Conservation (phyloP, 2,888 invertebrate species). For the Zygothrica quintamaculata region DNA sequence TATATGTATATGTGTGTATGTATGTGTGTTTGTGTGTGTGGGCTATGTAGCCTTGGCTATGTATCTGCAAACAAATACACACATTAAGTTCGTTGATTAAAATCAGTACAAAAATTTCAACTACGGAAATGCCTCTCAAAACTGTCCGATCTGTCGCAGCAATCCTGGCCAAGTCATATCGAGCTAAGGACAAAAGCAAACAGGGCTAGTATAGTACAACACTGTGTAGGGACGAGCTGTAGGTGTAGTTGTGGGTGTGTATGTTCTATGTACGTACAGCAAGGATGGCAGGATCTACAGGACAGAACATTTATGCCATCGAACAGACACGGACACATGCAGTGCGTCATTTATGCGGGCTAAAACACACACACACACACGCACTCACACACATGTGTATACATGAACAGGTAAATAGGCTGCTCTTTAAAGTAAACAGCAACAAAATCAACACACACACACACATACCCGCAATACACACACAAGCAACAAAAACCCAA, state of each 20-base stretch:
- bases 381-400: not conserved
- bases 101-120: constrained; percentile 56
- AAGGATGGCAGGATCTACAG: not conserved
- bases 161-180: not conserved
- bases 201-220: constrained; percentile 1
- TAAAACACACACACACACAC: constrained; percentile 24
- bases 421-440: constrained; percentile 70
- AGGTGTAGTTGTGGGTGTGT: too few relatives aligned
- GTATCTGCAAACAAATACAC: constrained; percentile 60
- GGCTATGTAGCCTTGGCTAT: constrained; percentile 52
- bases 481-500: not conserved
- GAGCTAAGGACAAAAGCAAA: constrained; percentile 14
- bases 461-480: not conserved
- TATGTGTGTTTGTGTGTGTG: constrained; percentile 12
- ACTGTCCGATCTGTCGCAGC: not conserved
- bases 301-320: constrained; percentile 33
- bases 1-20: constrained; percentile 6
- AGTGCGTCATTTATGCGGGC: constrained; percentile 67
- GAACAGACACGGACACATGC: constrained; percentile 33
- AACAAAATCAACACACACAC: constrained; percentile 15
- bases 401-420: constrained; percentile 61
- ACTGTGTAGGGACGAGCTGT: too few relatives aligned
- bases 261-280: too few relatives aligned
- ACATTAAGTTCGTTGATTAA: constrained; percentile 65
- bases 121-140: constrained; percentile 1